phyloP scores from a whole-genome alignment of 2,797 vertebrate genomes.

The Adelosebastes latens region DNA sequence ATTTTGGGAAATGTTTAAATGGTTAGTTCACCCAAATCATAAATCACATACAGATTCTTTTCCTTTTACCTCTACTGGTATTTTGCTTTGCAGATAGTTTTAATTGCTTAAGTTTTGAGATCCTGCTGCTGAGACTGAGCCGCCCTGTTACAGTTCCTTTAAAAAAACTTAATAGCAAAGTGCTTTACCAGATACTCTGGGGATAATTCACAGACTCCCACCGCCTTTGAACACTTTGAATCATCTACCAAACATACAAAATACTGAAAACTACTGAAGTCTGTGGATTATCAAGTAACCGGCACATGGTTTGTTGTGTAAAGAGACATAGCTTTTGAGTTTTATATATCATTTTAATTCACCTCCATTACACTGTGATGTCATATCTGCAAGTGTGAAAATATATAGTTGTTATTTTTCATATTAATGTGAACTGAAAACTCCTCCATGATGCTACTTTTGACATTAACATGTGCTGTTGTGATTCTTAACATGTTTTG shows the following conservation, averaged over 20 bases:
- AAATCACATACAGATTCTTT: background rate
- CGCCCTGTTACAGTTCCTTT: background rate
- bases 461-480: background rate
- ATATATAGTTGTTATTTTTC: background rate
- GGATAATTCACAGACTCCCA: background rate
- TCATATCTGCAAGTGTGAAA: background rate
- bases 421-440: conserved; percentile 3
- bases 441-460: background rate
- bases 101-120: background rate
- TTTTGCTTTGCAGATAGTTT: background rate
- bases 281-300: background rate
- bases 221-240: background rate
- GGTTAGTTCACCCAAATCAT: background rate
- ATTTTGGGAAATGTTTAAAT: background rate
- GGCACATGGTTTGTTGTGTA: background rate
- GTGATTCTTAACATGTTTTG: background rate
- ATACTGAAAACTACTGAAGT: background rate
- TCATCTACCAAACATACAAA: background rate
- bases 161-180: background rate
- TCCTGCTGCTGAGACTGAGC: background rate
- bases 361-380: background rate
- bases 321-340: background rate
- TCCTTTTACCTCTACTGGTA: background rate
- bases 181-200: background rate
- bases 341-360: background rate